Evolutionary conservation across 2,888 invertebrate genomes (phyloP).

Genomic region (Odontocolon sp.): DNA sequence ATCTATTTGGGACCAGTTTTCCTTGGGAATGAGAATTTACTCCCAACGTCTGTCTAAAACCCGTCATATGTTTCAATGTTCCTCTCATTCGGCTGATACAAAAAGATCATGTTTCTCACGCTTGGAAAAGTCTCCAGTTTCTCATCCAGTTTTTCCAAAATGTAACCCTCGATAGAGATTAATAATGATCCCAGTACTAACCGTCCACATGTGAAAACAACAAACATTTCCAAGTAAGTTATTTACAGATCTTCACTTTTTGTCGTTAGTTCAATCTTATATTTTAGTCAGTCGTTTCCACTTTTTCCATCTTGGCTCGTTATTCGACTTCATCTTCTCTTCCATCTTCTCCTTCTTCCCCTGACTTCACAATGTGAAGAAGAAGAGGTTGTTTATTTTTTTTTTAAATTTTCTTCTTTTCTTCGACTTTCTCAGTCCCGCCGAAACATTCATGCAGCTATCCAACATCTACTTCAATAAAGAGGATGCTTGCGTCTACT

Average conservation of each 20-base stretch:
- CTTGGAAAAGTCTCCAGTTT: conserved; percentile 18
- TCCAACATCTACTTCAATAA: conserved; percentile 36
- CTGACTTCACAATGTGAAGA: neutral
- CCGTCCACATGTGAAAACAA: neutral
- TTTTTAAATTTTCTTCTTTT: neutral
- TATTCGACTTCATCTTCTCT: too few relatives aligned
- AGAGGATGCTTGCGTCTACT: conserved; percentile 12
- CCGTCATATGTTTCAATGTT: neutral
- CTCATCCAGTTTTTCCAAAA: neutral
- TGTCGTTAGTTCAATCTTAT: neutral
- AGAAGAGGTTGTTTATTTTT: neutral
- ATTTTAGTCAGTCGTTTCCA: neutral
- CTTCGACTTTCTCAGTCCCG: neutral
- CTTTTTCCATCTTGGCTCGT: conserved; percentile 11
- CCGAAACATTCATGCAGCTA: conserved; percentile 7
- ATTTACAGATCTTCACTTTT: too few relatives aligned
- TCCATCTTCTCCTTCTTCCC: neutral
- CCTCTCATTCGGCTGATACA: neutral
- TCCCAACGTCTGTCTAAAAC: conserved; percentile 6
- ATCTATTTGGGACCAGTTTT: neutral
- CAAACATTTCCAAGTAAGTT: too few relatives aligned
- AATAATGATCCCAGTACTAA: neutral
- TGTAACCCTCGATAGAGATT: neutral
- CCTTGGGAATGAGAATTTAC: neutral
- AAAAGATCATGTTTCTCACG: neutral